Conservation (phyloP, 2,888 invertebrate genomes). For the Elgonia sp. region DNA sequence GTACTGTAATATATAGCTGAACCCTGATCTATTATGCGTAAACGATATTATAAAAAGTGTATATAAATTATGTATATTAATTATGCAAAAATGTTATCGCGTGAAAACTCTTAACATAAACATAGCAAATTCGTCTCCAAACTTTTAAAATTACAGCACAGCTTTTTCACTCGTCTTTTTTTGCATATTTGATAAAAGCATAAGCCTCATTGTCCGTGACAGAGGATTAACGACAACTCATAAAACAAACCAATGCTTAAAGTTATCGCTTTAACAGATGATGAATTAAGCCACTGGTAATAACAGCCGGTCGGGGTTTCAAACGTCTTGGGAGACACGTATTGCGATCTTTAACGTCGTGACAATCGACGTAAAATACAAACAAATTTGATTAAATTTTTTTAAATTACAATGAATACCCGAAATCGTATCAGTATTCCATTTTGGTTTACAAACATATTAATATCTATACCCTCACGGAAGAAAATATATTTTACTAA, state of each 20-base stretch:
- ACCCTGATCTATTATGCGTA: too few relatives aligned
- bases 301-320: constrained; percentile 41
- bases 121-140: constrained; percentile 5
- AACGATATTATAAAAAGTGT: too few relatives aligned
- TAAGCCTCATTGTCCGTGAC: constrained; percentile 25
- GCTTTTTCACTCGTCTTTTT: constrained; percentile 39
- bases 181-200: constrained; percentile 58
- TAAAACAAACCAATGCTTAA: constrained; percentile 61
- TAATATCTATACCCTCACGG: too few relatives aligned
- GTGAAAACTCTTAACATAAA: too few relatives aligned
- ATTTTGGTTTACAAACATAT: constrained; percentile 51
- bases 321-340: constrained; percentile 61
- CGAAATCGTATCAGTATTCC: constrained; percentile 35
- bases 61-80: too few relatives aligned
- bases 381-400: constrained; percentile 57
- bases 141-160: constrained; percentile 21
- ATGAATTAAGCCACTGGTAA: constrained; percentile 65
- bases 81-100: too few relatives aligned
- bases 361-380: constrained; percentile 45
- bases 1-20: too few relatives aligned
- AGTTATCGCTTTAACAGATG: constrained; percentile 65
- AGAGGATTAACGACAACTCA: constrained; percentile 60
- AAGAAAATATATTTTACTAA: too few relatives aligned
- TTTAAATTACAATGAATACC: constrained; percentile 42
- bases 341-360: constrained; percentile 50